Evolutionary conservation across 2,888 invertebrate species (phyloP), one percentile per base, ranked within the genome.

Genomic region (Sipha maydis): DNA sequence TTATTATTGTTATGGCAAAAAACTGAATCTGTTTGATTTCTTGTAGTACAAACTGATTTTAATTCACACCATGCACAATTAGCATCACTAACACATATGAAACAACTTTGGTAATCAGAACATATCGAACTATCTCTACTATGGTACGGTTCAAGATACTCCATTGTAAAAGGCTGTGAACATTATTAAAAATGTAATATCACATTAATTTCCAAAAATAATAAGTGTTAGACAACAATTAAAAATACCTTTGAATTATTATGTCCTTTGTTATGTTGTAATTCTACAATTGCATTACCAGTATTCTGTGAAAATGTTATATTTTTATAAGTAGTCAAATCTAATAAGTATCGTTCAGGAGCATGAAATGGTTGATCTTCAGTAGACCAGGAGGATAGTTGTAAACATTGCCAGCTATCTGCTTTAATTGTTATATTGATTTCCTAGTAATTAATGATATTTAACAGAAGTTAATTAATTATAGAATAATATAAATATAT

Each of bases 51-150:
- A 80, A 93, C 93, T 90, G 94, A 93, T n/a, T 94, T 95, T 19
- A 95, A 91, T 90, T 96, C 96, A 91, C 98, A 98, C 98, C 98
- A 98, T 2, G 97, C 97, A 91, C 98, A 98, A 28, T 95, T 94
- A 0, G 96, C 95, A 92, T 98, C 98, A 0, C 96, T 95, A 85
- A 98, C 93, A 91, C 98, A 98, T 90, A 97, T 94, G 61, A 97
- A 92, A 91, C 98, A 98, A 92, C 97, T 98, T 90, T 93, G 94
- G 92, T 97, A 96, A 85, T 94, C 93, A 0, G 93, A 92, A 91
- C 98, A 98, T 54, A 95, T 93, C 0, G 96, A 82, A 34, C 75
- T 82, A 25, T 88, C 96, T 89, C 95, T 95, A 89, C 95, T 95
- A 86, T 95, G 96, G 92, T 95, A 98, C 0, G 98, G 97, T 91